These are phyloP conservation scores for western clawed frog (Xenopus tropicalis) DNA, from an alignment of 2,113 vertebrate species.

Conservation along the genomic window DNA sequence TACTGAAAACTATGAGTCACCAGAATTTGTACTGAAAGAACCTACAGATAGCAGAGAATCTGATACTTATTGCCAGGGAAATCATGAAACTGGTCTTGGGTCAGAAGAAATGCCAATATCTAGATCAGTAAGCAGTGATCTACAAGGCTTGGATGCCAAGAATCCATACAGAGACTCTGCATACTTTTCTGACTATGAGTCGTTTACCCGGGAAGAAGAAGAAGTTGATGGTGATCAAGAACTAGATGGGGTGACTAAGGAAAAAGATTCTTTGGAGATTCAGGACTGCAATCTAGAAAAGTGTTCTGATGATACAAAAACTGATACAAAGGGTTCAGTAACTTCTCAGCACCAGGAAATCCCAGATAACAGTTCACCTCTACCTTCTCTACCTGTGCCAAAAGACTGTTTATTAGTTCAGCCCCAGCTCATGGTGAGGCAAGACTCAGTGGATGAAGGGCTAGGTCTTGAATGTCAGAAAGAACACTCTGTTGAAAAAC, in stretches of 20 bases:
- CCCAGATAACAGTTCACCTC: not conserved
- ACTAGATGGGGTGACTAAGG: not conserved
- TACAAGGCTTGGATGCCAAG: conserved; percentile 67
- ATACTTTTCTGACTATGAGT: conserved; percentile 91
- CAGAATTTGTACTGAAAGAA: conserved; percentile 88
- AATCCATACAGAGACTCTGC: conserved; percentile 89
- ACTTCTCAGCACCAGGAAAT: not conserved
- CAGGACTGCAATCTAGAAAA: not conserved
- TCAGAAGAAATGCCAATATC: conserved; percentile 49
- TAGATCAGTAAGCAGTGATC: conserved; percentile 55
- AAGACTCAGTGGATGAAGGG: conserved; percentile 37
- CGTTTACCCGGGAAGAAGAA: conserved; percentile 68
- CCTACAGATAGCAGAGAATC: conserved; percentile 71
- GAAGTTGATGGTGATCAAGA: not conserved
- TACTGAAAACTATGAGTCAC: conserved; percentile 93
- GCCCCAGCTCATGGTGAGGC: not conserved
- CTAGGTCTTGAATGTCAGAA: conserved; percentile 22
- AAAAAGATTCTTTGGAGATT: not conserved
- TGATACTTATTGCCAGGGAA: conserved; percentile 48
- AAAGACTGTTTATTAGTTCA: not conserved
- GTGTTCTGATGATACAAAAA: conserved; percentile 2
- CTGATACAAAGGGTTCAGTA: not conserved
- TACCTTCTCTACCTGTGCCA: not conserved
- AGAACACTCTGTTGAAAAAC: conserved; percentile 9
- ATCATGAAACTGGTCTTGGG: conserved; percentile 57